phyloP scores from a whole-genome alignment of 2,888 invertebrate species.

The Neoaliturus tenellus region DNA sequence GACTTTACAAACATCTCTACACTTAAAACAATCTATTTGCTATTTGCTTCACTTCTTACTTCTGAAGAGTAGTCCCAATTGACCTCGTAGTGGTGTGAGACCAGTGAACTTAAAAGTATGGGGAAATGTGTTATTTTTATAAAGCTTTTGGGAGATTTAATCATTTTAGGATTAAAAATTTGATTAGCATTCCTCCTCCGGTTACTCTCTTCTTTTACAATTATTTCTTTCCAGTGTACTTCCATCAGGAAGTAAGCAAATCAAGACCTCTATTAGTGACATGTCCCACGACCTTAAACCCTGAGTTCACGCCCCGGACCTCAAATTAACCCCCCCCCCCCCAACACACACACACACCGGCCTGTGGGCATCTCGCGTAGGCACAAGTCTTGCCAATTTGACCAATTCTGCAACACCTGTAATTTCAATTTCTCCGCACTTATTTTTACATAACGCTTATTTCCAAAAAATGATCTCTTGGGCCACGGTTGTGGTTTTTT shows the following conservation, averaged over 20 bases:
- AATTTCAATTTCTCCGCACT: background rate
- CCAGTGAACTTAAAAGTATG: no score
- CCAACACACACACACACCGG: background rate
- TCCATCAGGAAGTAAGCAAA: background rate
- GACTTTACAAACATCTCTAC: no score
- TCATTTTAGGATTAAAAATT: no score
- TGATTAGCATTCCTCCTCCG: no score
- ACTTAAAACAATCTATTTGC: no score
- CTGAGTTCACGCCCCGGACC: background rate
- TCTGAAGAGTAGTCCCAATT: no score
- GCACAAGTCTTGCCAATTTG: background rate
- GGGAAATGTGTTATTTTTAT: no score
- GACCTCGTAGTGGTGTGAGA: no score
- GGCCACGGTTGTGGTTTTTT: background rate
- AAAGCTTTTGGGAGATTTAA: no score
- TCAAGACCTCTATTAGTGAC: background rate
- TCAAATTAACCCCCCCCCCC: background rate
- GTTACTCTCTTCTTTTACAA: no score
- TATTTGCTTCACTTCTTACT: no score
- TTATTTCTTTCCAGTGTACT: no score
- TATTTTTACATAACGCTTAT: background rate
- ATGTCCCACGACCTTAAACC: background rate
- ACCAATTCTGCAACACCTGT: background rate
- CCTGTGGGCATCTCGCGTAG: background rate
- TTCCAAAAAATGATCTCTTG: background rate